Evolutionary conservation across 1,140 invertebrate genomes (phyloP).

Genomic region (Psilanteris sp.): DNA sequence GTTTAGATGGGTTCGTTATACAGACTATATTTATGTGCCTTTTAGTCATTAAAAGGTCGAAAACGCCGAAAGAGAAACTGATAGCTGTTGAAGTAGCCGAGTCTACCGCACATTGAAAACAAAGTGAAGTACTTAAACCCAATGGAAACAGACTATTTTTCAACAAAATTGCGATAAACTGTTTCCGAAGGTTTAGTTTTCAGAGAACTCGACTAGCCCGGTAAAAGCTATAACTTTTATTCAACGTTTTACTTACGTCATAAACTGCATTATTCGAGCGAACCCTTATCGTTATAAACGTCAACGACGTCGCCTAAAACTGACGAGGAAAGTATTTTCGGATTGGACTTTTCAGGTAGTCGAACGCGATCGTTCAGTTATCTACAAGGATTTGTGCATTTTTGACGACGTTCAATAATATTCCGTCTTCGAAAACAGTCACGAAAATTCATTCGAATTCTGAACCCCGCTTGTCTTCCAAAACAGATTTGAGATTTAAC

Average conservation of each 20-base stretch:
- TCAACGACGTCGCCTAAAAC: conserved; percentile 3
- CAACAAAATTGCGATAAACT: neutral
- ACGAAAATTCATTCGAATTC: too few species aligned
- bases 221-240: conserved; percentile 18
- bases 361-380: neutral
- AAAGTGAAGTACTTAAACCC: neutral
- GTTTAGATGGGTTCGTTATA: conserved; percentile 3
- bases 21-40: neutral
- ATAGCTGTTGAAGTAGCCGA: neutral
- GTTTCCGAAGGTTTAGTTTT: neutral
- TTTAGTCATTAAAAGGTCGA: neutral
- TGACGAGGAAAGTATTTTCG: conserved; percentile 11
- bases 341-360: conserved; percentile 6
- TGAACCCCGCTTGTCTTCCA: too few species aligned
- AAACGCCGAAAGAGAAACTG: conserved; percentile 1
- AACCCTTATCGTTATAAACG: conserved; percentile 27
- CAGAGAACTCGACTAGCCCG: neutral
- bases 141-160: neutral
- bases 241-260: neutral
- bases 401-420: conserved; percentile 3
- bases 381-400: conserved; percentile 1
- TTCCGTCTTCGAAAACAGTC: too few species aligned
- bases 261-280: conserved; percentile 10
- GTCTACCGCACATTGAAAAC: neutral
- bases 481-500: too few species aligned